A percentile compares a stretch with the other conserved stretches of the same genome.
Evolutionary conservation across 2,113 vertebrate species (phyloP).

Genomic region (Poeciliopsis retropinna): DNA sequence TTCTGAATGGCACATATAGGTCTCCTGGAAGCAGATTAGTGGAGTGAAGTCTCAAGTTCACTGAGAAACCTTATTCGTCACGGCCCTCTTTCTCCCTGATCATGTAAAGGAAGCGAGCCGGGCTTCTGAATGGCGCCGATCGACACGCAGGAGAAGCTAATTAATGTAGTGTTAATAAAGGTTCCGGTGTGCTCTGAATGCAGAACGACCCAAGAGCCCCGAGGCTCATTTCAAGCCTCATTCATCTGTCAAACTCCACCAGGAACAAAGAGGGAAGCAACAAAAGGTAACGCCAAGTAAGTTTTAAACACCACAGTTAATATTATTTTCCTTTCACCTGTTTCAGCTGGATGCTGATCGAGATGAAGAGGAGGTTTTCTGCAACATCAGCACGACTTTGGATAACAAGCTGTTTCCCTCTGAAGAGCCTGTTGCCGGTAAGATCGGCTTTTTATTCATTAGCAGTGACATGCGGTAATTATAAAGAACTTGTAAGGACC

Average conservation of each 20-base stretch:
- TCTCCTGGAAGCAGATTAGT: slow-evolving; percentile 12
- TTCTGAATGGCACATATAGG: slow-evolving; percentile 13
- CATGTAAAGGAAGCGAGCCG: neutral
- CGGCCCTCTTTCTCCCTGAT: slow-evolving; percentile 10
- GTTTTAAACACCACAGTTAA: neutral
- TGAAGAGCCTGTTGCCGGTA: slow-evolving; percentile 88
- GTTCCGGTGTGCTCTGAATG: slow-evolving; percentile 27
- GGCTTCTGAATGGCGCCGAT: neutral
- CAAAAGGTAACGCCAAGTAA: neutral
- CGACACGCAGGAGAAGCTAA: slow-evolving; percentile 30
- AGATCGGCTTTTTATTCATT: slow-evolving; percentile 37
- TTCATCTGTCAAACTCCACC: neutral
- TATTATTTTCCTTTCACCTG: slow-evolving; percentile 2
- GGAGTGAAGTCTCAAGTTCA: slow-evolving; percentile 10
- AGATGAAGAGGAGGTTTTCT: slow-evolving; percentile 95
- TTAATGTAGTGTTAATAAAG: slow-evolving; percentile 44
- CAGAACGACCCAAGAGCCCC: slow-evolving; percentile 18
- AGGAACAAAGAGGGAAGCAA: neutral
- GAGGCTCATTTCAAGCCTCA: slow-evolving; percentile 2
- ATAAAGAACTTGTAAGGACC: neutral
- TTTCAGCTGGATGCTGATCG: slow-evolving; percentile 92
- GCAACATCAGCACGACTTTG: slow-evolving; percentile 90
- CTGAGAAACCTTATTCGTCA: slow-evolving; percentile 41
- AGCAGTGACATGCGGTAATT: neutral
- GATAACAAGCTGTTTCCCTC: slow-evolving; percentile 93